These are phyloP conservation scores for Alligator sinensis DNA, from an alignment of 2,113 vertebrate species.

Conservation along the genomic window DNA sequence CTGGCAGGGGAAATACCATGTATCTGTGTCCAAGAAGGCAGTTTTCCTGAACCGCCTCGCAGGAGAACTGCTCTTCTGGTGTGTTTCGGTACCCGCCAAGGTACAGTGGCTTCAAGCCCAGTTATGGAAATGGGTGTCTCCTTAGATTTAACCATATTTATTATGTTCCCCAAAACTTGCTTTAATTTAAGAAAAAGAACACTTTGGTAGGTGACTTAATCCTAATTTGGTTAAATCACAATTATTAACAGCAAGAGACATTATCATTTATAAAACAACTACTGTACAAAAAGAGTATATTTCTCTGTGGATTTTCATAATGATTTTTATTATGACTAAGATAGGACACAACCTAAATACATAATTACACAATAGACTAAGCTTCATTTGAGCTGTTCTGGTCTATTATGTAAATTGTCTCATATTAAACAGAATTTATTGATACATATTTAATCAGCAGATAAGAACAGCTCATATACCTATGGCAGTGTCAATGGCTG, in stretches of 20 bases:
- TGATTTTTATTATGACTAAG: constrained; percentile 46
- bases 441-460: constrained; percentile 16
- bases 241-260: constrained; percentile 49
- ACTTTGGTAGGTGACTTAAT: constrained; percentile 40
- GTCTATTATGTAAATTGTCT: constrained; percentile 31
- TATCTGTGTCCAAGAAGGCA: no score
- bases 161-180: neutral
- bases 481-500: neutral
- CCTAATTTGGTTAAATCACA: constrained; percentile 43
- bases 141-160: no score
- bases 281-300: constrained; percentile 14
- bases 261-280: constrained; percentile 44
- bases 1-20: no score
- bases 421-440: neutral
- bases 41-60: no score
- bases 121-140: no score
- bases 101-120: no score
- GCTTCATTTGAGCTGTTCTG: constrained; percentile 16
- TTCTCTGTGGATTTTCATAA: constrained; percentile 54
- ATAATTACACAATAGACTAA: constrained; percentile 31
- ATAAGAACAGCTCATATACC: neutral
- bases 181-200: neutral
- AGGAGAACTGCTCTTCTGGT: no score
- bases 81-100: no score
- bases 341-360: constrained; percentile 28